Evolutionary conservation across 1,140 invertebrate genomes (phyloP).

Genomic region (Microplitis demolitor): DNA sequence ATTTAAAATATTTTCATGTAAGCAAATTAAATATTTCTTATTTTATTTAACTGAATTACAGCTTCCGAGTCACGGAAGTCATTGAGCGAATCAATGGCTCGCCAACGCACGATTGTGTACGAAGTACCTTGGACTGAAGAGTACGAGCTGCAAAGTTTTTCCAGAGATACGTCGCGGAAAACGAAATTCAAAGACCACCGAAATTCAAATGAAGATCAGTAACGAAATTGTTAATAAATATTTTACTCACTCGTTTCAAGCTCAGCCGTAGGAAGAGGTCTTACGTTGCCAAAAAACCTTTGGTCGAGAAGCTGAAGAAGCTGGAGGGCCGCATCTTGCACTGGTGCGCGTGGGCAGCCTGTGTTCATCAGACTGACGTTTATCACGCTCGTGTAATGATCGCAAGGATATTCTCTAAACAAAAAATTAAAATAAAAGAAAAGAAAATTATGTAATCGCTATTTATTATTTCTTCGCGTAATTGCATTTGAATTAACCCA

Average conservation of each 20-base stretch:
- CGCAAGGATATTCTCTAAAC: slow-evolving; percentile 96
- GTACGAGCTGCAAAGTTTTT: slow-evolving; percentile 56
- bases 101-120: slow-evolving; percentile 52
- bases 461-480: background rate
- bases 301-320: slow-evolving; percentile 93
- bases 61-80: slow-evolving; percentile 58
- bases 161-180: slow-evolving; percentile 24
- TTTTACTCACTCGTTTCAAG: slow-evolving; percentile 67
- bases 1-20: background rate
- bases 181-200: background rate
- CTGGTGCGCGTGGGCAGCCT: slow-evolving; percentile 86
- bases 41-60: slow-evolving; percentile 37
- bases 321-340: slow-evolving; percentile 92
- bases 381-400: slow-evolving; percentile 97
- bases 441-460: background rate
- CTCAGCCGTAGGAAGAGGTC: slow-evolving; percentile 70
- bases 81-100: slow-evolving; percentile 43
- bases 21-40: background rate
- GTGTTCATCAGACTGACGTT: slow-evolving; percentile 96
- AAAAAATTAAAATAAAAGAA: background rate
- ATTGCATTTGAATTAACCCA: no score
- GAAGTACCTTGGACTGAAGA: slow-evolving; percentile 59
- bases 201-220: slow-evolving; percentile 5
- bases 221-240: background rate
- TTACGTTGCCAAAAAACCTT: slow-evolving; percentile 88